phyloP scores from a whole-genome alignment of 2,113 vertebrate species.

The Clarias macrocephalus region DNA sequence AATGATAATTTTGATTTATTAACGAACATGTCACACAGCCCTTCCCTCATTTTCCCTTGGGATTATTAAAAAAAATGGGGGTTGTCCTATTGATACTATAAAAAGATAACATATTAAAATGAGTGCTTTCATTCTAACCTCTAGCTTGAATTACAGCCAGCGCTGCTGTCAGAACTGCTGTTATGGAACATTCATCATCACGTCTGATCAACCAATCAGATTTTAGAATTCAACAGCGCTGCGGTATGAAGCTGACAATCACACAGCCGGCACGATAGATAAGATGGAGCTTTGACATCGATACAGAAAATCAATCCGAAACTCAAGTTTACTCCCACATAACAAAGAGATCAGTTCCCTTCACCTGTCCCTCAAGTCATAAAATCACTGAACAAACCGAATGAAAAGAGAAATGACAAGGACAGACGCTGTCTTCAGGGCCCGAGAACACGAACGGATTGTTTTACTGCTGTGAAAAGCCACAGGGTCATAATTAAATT shows the following conservation, averaged over 20 bases:
- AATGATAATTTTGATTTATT: background rate
- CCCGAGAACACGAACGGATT: background rate
- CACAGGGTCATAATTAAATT: background rate
- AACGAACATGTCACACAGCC: background rate
- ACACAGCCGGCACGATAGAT: slow-evolving; percentile 31
- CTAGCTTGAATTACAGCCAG: background rate
- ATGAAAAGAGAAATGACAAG: slow-evolving; percentile 45
- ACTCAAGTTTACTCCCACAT: slow-evolving; percentile 33
- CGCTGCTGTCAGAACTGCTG: background rate
- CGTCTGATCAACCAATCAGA: slow-evolving; percentile 24
- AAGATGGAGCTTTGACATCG: slow-evolving; percentile 51
- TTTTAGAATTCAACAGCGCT: slow-evolving; percentile 11
- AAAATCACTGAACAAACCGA: slow-evolving; percentile 43
- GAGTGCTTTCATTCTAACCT: background rate
- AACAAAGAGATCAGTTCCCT: slow-evolving; percentile 48
- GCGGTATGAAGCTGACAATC: slow-evolving; percentile 43
- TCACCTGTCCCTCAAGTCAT: slow-evolving; percentile 36
- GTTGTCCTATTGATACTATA: background rate
- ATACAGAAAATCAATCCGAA: slow-evolving; percentile 50
- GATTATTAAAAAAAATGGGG: background rate
- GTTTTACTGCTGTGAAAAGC: background rate
- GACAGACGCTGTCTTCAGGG: slow-evolving; percentile 10
- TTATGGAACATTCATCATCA: background rate
- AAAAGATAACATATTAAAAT: background rate
- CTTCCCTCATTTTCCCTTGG: background rate